These are phyloP conservation scores for Pseudochirops corinnae DNA, from an alignment of 2,797 vertebrate genomes.

Conservation along the genomic window DNA sequence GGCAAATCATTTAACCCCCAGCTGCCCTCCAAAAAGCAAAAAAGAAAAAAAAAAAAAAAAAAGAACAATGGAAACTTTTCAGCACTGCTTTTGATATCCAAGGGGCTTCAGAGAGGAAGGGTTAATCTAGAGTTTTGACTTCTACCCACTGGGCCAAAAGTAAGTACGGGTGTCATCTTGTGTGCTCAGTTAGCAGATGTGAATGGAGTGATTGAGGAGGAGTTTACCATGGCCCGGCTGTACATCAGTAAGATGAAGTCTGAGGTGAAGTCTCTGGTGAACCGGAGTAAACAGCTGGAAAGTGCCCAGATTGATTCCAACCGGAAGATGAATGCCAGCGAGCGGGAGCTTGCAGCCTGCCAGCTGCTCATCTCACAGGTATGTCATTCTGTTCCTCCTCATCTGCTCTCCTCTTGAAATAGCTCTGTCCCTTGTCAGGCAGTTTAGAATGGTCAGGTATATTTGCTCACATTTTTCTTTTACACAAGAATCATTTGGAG, in stretches of 20 bases:
- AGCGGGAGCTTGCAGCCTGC: slow-evolving; percentile 92
- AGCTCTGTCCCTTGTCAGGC: accelerated
- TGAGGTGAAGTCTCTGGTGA: slow-evolving; percentile 94
- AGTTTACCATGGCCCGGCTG: slow-evolving; percentile 96
- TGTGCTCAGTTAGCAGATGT: slow-evolving; percentile 90
- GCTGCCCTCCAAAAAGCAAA: too few species aligned
- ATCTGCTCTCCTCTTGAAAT: not conserved
- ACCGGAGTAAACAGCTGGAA: slow-evolving; percentile 94
- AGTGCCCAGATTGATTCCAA: slow-evolving; percentile 89
- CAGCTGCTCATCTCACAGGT: slow-evolving; percentile 96
- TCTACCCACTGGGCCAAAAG: not conserved
- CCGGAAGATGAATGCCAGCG: slow-evolving; percentile 91
- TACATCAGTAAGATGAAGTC: slow-evolving; percentile 99
- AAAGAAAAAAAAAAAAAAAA: too few species aligned
- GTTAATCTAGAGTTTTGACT: not conserved
- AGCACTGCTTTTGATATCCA: not conserved
- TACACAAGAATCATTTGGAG: accelerated
- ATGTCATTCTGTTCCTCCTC: not conserved
- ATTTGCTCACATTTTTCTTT: not conserved
- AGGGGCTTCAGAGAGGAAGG: not conserved
- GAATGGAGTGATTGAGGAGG: slow-evolving; percentile 94
- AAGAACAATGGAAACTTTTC: not conserved
- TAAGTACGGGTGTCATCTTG: not conserved
- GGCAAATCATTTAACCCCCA: too few species aligned
- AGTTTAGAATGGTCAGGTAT: accelerated